Evolutionary conservation across 2,113 vertebrate species (phyloP), one percentile per base, ranked within the genome.

Genomic region (Poeciliopsis retropinna): DNA sequence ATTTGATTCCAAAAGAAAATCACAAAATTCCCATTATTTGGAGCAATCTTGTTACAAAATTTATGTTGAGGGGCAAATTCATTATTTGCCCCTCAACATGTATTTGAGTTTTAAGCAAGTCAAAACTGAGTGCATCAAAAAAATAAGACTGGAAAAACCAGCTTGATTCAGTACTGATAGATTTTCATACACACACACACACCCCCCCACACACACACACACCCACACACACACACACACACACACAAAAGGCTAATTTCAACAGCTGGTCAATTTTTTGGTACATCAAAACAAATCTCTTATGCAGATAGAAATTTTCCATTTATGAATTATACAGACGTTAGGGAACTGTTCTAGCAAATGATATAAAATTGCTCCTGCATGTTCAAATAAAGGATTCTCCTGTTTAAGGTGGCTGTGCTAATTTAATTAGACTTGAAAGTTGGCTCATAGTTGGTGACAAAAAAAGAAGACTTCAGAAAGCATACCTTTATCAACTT

Each of bases 381-480:
- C 41, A 30, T 47, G 39, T 29, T 51, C 47, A 30, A 30, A 47
- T 19, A 17, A 30, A 47, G 47, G 29, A 51, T 30, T 12, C 19
- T 27, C 9, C 44, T 54, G 30, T 29, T 47, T 47, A 47, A 47
- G 44, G 15, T 17, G 17, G 44, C 44, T 32, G 6, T 22, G 9
- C 2, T 54, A 54, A 72, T n/a, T 61, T 57, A 68, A 67, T 30
- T 32, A 32, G 30, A 75, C 69, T 29, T 28, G 32, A 41, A 34
- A 11, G 34, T 41, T 39, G 37, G 37, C 37, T 39, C 37, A 39
- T 13, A 39, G 37, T 39, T 41, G 34, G 34, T 37, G 34, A 37
- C 3, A 15, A 13, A 41, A 13, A 41, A 41, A 41, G 39, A 41
- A 14, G 39, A 41, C 39, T 11, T 0, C 39, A 41, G 39, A 15